Percentiles rank a stretch among this genome's conserved stretches.
These are phyloP conservation scores for Trogon surrucura DNA, from an alignment of 2,113 vertebrate species.

Conservation along the genomic window DNA sequence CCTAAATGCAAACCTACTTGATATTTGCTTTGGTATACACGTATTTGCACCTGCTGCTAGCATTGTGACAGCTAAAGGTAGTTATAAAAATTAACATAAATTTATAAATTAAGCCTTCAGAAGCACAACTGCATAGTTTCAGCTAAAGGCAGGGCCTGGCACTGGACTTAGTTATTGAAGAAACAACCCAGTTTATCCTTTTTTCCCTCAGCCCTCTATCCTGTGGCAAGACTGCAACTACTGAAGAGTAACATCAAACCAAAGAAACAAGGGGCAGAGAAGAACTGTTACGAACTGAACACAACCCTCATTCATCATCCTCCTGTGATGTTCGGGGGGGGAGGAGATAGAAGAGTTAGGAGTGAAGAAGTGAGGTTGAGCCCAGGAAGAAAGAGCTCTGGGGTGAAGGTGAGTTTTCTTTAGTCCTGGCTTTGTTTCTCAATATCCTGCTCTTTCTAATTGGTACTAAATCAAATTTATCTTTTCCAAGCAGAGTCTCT, in stretches of 20 bases:
- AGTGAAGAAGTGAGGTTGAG: background rate
- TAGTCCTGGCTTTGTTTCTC: background rate
- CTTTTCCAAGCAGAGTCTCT: background rate
- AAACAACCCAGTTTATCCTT: background rate
- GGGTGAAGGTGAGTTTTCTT: background rate
- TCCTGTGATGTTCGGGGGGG: background rate
- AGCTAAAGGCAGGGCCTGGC: background rate
- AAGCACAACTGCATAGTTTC: background rate
- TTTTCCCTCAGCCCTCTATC: background rate
- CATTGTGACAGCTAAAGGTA: background rate
- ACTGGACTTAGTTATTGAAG: background rate
- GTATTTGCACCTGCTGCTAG: conserved; percentile 27
- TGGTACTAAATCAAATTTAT: background rate
- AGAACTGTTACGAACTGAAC: background rate
- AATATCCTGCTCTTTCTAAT: background rate
- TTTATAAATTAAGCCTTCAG: background rate
- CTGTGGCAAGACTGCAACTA: background rate
- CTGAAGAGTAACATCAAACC: background rate
- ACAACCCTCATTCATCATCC: background rate
- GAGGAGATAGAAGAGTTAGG: background rate
- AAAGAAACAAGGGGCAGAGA: background rate
- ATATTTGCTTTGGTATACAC: background rate
- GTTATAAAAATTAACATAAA: background rate
- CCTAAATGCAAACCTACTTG: conserved; percentile 14
- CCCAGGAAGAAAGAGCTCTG: background rate